Conservation (phyloP, 2,113 vertebrate genomes). For the Aspiorhynchus laticeps region DNA sequence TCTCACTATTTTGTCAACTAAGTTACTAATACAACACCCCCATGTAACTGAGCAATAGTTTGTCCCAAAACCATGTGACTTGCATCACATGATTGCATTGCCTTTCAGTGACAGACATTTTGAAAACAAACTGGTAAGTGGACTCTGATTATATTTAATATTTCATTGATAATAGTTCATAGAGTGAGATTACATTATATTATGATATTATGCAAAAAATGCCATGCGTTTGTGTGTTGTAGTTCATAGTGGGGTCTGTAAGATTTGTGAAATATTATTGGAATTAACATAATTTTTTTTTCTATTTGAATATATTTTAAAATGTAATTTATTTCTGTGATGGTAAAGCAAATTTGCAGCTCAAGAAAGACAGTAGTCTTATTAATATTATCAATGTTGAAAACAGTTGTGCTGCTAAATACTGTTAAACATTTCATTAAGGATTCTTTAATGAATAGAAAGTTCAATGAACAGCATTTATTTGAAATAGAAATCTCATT, state of each 20-base stretch:
- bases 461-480: not conserved
- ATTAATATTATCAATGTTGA: not conserved
- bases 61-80: not conserved
- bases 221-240: not conserved
- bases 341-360: not conserved
- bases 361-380: not conserved
- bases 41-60: not conserved
- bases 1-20: not conserved
- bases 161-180: not conserved
- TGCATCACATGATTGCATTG: not conserved
- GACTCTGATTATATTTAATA: not conserved
- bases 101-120: slow-evolving; percentile 3
- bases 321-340: not conserved
- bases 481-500: not conserved
- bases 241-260: not conserved
- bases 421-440: not conserved
- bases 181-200: not conserved
- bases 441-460: not conserved
- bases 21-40: not conserved
- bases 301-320: not conserved
- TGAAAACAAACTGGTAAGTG: slow-evolving; percentile 2
- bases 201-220: not conserved
- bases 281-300: not conserved
- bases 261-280: not conserved
- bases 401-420: not conserved